phyloP scores from a whole-genome alignment of 1,140 invertebrate genomes.

The Paraescarpia echinospica region DNA sequence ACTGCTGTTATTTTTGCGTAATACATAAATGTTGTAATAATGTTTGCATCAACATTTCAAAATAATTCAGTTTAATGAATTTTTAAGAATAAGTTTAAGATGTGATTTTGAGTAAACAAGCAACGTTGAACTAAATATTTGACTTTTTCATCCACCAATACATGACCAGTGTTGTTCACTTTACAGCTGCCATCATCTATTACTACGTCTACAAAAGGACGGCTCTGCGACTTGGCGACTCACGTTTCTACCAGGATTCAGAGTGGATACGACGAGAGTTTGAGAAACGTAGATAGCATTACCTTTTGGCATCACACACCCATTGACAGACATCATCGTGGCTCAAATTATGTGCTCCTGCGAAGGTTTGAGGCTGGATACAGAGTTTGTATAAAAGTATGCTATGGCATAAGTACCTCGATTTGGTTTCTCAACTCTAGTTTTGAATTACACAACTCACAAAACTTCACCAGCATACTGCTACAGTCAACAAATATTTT shows the following conservation, averaged over 20 bases:
- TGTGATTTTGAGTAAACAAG: too few relatives aligned
- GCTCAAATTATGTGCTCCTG: neutral
- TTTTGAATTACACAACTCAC: neutral
- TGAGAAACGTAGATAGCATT: constrained; percentile 44
- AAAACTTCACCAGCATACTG: neutral
- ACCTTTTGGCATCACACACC: neutral
- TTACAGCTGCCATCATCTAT: constrained; percentile 59
- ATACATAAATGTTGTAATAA: too few relatives aligned
- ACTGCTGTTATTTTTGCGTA: too few relatives aligned
- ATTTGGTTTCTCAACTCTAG: neutral
- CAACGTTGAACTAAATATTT: neutral
- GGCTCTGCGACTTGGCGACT: constrained; percentile 59
- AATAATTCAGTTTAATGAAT: too few relatives aligned
- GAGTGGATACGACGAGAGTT: constrained; percentile 61
- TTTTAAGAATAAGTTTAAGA: too few relatives aligned
- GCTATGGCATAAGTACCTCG: neutral
- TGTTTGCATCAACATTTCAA: too few relatives aligned
- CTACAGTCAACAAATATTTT: neutral
- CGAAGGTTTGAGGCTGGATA: neutral
- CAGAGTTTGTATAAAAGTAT: neutral
- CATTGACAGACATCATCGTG: neutral
- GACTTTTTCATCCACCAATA: neutral
- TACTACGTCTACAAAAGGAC: constrained; percentile 64
- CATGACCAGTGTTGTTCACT: neutral
- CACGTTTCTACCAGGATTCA: constrained; percentile 60